Percentiles rank a stretch among this genome's conserved stretches.
phyloP scores from a whole-genome alignment of 1,140 invertebrate genomes.

The Drosophila nigrodunni region DNA sequence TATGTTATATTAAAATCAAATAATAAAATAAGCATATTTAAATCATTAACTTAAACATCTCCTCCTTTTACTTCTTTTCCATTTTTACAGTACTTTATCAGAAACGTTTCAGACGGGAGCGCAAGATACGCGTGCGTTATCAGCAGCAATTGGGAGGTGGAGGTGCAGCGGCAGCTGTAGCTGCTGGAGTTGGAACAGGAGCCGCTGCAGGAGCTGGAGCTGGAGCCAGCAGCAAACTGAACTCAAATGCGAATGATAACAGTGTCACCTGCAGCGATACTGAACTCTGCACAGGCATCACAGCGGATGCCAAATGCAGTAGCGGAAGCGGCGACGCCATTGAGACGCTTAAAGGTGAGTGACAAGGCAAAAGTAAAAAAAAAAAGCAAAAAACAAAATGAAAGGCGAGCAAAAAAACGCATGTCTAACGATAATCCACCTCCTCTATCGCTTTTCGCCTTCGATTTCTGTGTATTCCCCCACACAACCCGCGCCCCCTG shows the following conservation, averaged over 20 bases:
- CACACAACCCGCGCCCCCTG: not conserved
- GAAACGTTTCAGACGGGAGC: slow-evolving; percentile 94
- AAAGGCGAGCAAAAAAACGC: slow-evolving; percentile 34
- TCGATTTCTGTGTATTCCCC: not conserved
- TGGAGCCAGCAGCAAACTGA: slow-evolving; percentile 37
- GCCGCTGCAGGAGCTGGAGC: slow-evolving; percentile 74
- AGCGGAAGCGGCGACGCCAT: slow-evolving; percentile 43
- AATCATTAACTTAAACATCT: not conserved
- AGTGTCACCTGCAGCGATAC: slow-evolving; percentile 56
- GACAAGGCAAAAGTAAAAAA: not conserved
- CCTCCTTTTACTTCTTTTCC: slow-evolving; percentile 43
- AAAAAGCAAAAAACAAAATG: not conserved
- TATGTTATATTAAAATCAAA: too few species aligned
- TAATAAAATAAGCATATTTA: too few species aligned
- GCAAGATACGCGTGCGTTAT: slow-evolving; percentile 91
- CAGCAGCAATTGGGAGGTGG: slow-evolving; percentile 92
- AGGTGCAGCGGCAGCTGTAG: slow-evolving; percentile 8
- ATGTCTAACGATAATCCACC: slow-evolving; percentile 52
- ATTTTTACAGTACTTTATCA: slow-evolving; percentile 92
- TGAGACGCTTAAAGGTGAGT: slow-evolving; percentile 69
- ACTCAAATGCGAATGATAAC: slow-evolving; percentile 52
- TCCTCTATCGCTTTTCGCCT: slow-evolving; percentile 13
- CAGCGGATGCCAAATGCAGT: slow-evolving; percentile 55
- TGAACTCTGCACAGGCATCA: slow-evolving; percentile 44
- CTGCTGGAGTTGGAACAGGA: not conserved